Base-by-base conservation (phyloP, 2,888 invertebrate genomes). In the Conomelus anceps region DNA sequence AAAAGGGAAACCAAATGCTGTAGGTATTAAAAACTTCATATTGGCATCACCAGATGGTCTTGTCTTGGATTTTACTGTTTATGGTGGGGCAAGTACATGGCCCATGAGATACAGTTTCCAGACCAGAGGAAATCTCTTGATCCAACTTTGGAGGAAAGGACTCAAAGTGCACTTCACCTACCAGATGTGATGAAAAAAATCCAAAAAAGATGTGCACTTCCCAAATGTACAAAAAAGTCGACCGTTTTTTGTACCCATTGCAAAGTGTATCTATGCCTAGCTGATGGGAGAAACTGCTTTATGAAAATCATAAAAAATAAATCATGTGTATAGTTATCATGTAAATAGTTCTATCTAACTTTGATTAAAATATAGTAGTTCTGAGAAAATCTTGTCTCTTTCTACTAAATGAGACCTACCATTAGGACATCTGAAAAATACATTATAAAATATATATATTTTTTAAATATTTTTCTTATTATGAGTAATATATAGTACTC, bases 211-310 rank as follows among this genome's bases (percentile, higher is more conserved):
- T 87, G 87, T 26, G 87, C 87, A 24, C 22, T 87, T 26, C 29
- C 26, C 23, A 87, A 87, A 24, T 87, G 87, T 34, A 87, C 26
- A 22, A 87, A 22, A 22, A 87, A 87, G 22, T 87, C 87, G 9
- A 22, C 24, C 4, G 29, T 87, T 22, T 87, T 7, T 87, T 87
- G 87, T 24, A 26, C 34, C n/a, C 26, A 87, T n/a, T 87, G 87
- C 23, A 87, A 87, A 22, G 87, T 87, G 7, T 87, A 87, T 26
- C 87, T 87, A 22, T 87, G 87, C 87, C 26, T 87, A 3, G 26
- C 23, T 22, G 26, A 26, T 24, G 87, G 87, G 13, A 87, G 87
- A 24, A 87, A 87, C 17, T 24, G 87, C 29, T 87, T 87, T 20
- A 87, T 26, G 87, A 87, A 24, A n/a, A 26, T 11, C 26, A 26